Evolutionary conservation across 2,888 invertebrate genomes (phyloP).

Genomic region (Volucella inanis): DNA sequence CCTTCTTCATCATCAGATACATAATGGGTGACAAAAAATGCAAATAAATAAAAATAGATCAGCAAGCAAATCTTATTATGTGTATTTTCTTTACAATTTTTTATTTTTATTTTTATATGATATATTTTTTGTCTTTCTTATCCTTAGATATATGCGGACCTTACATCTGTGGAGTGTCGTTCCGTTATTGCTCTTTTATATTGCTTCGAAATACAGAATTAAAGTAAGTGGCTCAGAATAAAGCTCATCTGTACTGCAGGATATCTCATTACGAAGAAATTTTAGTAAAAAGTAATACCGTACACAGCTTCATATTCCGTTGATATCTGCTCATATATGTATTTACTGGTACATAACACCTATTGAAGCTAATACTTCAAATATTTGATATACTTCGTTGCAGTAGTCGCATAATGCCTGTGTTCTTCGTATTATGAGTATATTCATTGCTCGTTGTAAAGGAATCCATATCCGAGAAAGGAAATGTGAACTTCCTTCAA

Average conservation of each 20-base stretch:
- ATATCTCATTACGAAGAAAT: slow-evolving; percentile 47
- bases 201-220: too few species aligned
- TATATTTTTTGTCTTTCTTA: too few species aligned
- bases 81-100: slow-evolving; percentile 23
- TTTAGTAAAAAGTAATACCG: slow-evolving; percentile 28
- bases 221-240: too few species aligned
- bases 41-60: slow-evolving; percentile 3
- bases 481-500: slow-evolving; percentile 21
- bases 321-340: background rate
- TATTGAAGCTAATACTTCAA: background rate
- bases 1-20: slow-evolving; percentile 15
- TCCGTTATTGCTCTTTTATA: too few species aligned
- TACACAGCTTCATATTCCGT: background rate
- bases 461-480: background rate
- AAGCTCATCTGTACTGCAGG: background rate
- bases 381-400: background rate
- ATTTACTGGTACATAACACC: background rate
- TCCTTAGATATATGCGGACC: too few species aligned
- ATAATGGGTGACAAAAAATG: slow-evolving; percentile 22
- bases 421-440: background rate
- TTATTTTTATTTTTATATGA: background rate
- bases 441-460: background rate
- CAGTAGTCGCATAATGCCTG: background rate
- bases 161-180: too few species aligned
- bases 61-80: slow-evolving; percentile 22